Evolutionary conservation across 2,888 invertebrate species (phyloP).

Genomic region (Limnephilus marmoratus): DNA sequence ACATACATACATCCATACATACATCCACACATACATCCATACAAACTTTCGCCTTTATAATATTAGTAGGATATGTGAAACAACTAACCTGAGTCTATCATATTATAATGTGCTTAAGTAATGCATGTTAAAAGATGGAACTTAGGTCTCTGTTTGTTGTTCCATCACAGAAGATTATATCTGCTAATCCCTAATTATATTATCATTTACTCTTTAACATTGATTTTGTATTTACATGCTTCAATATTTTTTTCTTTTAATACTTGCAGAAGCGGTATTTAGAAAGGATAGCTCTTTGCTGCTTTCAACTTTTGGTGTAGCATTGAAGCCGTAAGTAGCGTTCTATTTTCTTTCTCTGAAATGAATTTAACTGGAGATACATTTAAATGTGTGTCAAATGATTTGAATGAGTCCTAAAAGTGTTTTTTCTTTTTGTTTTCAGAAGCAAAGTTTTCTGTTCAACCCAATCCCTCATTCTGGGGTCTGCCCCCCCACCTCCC

Average conservation of each 20-base stretch:
- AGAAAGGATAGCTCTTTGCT: constrained; percentile 45
- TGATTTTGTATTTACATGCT: too few species aligned
- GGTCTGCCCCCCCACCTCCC: constrained; percentile 24
- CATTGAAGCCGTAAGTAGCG: constrained; percentile 28
- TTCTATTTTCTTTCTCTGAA: neutral
- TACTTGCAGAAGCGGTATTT: constrained; percentile 54
- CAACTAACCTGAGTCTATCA: neutral
- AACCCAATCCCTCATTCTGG: constrained; percentile 47
- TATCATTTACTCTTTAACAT: neutral
- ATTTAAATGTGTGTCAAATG: neutral
- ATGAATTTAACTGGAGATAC: neutral
- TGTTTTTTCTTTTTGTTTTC: neutral
- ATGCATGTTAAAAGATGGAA: neutral
- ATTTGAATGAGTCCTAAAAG: neutral
- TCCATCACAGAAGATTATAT: neutral
- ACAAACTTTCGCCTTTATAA: too few species aligned
- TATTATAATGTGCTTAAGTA: neutral
- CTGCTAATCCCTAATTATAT: neutral
- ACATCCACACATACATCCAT: too few species aligned
- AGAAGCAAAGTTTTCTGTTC: constrained; percentile 47
- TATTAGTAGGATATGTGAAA: too few species aligned
- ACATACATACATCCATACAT: too few species aligned
- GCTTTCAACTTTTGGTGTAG: constrained; percentile 55
- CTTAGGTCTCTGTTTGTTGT: neutral
- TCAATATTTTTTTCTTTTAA: neutral